These are phyloP conservation scores for Agrochola litura DNA, from an alignment of 2,888 invertebrate species.

Conservation along the genomic window DNA sequence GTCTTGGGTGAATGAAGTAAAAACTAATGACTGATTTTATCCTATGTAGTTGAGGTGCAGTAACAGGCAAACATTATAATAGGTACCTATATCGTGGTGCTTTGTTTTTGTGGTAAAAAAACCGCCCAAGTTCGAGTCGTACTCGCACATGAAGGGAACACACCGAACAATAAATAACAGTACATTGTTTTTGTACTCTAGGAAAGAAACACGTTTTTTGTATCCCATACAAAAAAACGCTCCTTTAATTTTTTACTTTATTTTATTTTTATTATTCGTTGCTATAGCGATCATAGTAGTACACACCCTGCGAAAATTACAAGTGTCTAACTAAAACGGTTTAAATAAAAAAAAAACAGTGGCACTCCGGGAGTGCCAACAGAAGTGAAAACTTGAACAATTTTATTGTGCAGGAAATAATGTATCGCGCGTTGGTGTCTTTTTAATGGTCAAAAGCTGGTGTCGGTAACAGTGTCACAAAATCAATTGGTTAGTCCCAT, in stretches of 20 bases:
- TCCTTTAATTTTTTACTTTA: background rate
- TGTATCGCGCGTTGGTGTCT: too few species aligned
- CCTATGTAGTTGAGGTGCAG: background rate
- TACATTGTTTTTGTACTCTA: too few species aligned
- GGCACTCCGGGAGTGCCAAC: too few species aligned
- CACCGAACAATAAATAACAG: background rate
- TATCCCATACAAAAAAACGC: too few species aligned
- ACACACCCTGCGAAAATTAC: background rate
- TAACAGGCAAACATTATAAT: background rate
- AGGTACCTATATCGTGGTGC: background rate
- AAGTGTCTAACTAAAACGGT: background rate
- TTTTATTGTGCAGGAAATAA: too few species aligned
- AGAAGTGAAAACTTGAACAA: too few species aligned
- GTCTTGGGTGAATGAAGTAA: background rate
- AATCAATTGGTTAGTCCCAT: too few species aligned
- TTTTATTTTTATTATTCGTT: background rate
- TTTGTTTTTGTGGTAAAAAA: background rate
- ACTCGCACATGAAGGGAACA: background rate
- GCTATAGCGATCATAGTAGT: background rate
- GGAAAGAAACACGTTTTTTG: background rate
- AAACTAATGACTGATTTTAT: background rate
- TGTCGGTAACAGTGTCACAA: too few species aligned
- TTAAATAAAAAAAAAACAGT: too few species aligned
- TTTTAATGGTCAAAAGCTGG: too few species aligned
- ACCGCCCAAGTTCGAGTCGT: background rate